Percentiles rank a stretch among this genome's conserved stretches.
Evolutionary conservation across 2,888 invertebrate species (phyloP).

Genomic region (Ligdia adustata): DNA sequence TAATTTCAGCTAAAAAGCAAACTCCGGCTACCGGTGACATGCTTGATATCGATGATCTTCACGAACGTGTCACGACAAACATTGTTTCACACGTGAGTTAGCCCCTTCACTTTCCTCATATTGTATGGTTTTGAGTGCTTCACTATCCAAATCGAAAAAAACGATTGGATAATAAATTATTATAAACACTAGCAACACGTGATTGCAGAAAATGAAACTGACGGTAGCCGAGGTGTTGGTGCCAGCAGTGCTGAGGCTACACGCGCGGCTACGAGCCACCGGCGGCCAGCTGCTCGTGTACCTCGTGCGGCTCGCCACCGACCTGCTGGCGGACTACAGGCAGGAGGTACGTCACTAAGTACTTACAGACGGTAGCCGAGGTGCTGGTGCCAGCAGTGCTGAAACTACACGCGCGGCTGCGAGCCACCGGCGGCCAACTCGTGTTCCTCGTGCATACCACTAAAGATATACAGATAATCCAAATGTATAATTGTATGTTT

Average conservation of each 20-base stretch:
- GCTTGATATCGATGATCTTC: conserved; percentile 73
- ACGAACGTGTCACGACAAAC: conserved; percentile 67
- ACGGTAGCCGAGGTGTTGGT: conserved; percentile 87
- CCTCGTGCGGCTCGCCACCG: conserved; percentile 75
- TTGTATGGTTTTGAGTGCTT: no score
- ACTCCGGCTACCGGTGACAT: conserved; percentile 56
- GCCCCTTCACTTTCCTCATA: not conserved
- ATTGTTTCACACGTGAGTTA: conserved; percentile 76
- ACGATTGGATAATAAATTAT: no score
- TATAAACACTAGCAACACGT: no score
- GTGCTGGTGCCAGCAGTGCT: conserved; percentile 87
- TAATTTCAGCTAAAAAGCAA: conserved; percentile 61
- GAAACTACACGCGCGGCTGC: conserved; percentile 84
- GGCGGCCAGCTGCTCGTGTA: conserved; percentile 72
- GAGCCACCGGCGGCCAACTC: conserved; percentile 66
- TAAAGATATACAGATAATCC: conserved; percentile 66
- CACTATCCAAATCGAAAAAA: no score
- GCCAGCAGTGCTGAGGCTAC: conserved; percentile 86
- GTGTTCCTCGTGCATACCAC: conserved; percentile 76
- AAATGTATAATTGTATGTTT: no score
- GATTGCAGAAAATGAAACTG: conserved; percentile 83
- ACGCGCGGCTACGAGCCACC: conserved; percentile 78
- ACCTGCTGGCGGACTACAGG: conserved; percentile 75
- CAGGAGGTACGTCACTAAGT: conserved; percentile 64
- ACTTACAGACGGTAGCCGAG: conserved; percentile 83